These are phyloP conservation scores for Rhinolophus ferrumequinum DNA, from an alignment of 2,113 vertebrate genomes.

Conservation along the genomic window DNA sequence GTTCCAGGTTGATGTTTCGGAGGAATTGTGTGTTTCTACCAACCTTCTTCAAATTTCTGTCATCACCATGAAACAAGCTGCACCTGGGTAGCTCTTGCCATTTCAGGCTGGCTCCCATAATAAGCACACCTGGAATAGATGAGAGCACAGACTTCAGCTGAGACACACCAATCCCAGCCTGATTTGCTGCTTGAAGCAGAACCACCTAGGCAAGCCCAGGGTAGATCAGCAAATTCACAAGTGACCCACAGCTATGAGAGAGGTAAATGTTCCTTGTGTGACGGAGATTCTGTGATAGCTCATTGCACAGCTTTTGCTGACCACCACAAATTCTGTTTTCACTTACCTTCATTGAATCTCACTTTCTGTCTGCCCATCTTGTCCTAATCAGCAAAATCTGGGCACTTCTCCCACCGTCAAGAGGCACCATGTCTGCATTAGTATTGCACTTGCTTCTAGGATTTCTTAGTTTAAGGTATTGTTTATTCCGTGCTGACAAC, in stretches of 20 bases:
- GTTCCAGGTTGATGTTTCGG: neutral
- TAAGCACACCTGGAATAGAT: neutral
- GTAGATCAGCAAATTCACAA: neutral
- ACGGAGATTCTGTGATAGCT: neutral
- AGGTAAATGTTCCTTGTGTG: neutral
- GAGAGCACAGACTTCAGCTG: neutral
- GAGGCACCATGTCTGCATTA: neutral
- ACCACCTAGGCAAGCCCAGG: neutral
- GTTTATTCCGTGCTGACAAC: conserved; percentile 67
- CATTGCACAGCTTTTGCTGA: conserved; percentile 7
- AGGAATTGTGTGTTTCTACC: neutral
- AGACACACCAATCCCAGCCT: neutral
- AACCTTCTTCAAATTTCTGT: neutral
- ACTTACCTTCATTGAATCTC: neutral
- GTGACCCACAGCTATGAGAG: neutral
- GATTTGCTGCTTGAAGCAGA: neutral
- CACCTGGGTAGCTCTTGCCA: neutral
- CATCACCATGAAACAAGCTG: neutral
- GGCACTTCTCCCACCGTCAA: neutral
- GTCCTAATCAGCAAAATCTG: conserved; percentile 3
- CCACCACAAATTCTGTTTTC: neutral
- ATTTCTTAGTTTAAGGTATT: conserved; percentile 53
- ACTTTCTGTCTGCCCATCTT: neutral
- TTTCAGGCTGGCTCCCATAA: neutral
- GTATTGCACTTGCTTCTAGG: conserved; percentile 20